Conservation (phyloP, 2,888 invertebrate species). For the Dryobota labecula region DNA sequence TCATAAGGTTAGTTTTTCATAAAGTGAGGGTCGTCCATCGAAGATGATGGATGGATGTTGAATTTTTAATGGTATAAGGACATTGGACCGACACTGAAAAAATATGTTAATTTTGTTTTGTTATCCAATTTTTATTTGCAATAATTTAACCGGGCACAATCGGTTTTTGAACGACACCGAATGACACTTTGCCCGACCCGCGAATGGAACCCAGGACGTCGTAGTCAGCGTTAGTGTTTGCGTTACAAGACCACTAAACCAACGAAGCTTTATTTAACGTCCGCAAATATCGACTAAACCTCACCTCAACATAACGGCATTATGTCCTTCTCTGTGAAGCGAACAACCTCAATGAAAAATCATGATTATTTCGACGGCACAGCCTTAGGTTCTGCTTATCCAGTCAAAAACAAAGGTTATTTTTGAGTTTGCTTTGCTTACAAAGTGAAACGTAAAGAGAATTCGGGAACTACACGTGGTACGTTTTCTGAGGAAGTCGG, state of each 20-base stretch:
- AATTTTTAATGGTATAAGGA: no score
- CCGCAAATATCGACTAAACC: neutral
- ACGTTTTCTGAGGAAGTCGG: neutral
- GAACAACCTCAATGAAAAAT: slow-evolving; percentile 16
- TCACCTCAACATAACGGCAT: slow-evolving; percentile 18
- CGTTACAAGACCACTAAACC: neutral
- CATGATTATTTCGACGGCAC: slow-evolving; percentile 13
- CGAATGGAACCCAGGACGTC: no score
- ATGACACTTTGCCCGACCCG: neutral
- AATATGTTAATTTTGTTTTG: no score
- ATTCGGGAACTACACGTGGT: neutral
- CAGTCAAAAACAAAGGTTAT: slow-evolving; percentile 16
- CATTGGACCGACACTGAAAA: no score
- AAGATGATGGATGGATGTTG: no score
- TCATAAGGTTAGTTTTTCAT: no score
- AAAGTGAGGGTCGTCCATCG: no score
- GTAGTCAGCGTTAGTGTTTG: neutral
- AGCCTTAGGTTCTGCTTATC: slow-evolving; percentile 13
- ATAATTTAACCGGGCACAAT: no score
- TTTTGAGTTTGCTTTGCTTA: slow-evolving; percentile 13
- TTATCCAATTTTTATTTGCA: no score
- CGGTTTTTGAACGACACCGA: no score
- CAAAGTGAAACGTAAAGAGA: slow-evolving; percentile 4
- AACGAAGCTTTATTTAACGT: neutral
- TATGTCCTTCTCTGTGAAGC: slow-evolving; percentile 14